Evolutionary conservation across 2,113 vertebrate species (phyloP).

Genomic region (Lycaon pictus): DNA sequence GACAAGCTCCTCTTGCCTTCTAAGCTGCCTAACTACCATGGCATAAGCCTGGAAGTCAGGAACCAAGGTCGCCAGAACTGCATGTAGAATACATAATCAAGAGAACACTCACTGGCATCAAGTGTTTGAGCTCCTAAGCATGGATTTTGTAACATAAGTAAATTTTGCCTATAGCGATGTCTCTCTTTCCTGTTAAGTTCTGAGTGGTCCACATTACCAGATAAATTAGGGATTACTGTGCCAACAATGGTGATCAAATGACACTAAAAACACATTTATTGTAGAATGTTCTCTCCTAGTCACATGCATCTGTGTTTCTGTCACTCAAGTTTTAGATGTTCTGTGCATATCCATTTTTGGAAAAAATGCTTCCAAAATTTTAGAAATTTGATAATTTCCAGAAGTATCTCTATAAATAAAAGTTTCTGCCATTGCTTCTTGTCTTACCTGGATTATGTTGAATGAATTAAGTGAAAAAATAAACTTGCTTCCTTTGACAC

Average conservation of each 20-base stretch:
- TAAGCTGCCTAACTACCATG: neutral
- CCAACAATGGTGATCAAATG: neutral
- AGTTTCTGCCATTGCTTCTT: neutral
- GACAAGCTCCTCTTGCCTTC: neutral
- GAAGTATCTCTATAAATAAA: neutral
- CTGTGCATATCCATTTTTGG: neutral
- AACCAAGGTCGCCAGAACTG: neutral
- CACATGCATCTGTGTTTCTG: neutral
- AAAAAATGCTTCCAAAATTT: neutral
- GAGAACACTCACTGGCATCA: neutral
- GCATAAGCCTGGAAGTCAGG: neutral
- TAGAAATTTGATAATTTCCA: constrained; percentile 33
- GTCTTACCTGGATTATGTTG: neutral
- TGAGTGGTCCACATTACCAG: neutral
- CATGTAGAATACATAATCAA: neutral
- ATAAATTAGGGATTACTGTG: neutral
- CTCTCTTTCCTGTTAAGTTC: neutral
- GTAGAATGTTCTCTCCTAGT: neutral
- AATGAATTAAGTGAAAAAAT: neutral
- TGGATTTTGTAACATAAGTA: neutral
- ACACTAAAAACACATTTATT: neutral
- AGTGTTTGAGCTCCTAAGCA: neutral
- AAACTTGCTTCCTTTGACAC: neutral
- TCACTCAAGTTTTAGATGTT: neutral
- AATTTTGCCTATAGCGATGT: neutral